Evolutionary conservation across 1,140 invertebrate genomes (phyloP).

Genomic region (Brachionus paranguensis): DNA sequence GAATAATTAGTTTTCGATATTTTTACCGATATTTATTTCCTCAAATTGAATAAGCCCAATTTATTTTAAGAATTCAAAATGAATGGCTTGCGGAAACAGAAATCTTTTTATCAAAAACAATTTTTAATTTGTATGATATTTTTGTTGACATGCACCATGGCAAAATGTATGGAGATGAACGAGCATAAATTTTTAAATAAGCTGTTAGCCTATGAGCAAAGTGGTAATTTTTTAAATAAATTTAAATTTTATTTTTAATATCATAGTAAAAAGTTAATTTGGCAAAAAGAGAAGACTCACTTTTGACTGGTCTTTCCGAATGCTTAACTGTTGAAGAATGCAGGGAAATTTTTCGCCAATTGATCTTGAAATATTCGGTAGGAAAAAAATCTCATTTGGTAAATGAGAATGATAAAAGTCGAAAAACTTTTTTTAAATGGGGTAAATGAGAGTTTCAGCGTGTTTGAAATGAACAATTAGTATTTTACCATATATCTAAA

Average conservation of each 20-base stretch:
- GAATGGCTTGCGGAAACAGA: neutral
- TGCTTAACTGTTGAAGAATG: constrained; percentile 21
- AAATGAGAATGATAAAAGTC: neutral
- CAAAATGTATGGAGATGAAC: constrained; percentile 3
- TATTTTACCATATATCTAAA: neutral
- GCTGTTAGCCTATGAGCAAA: neutral
- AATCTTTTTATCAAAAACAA: neutral
- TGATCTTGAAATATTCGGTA: neutral
- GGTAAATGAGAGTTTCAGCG: neutral
- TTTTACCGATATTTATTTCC: neutral
- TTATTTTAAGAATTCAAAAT: neutral
- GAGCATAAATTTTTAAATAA: neutral
- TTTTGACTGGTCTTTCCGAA: neutral
- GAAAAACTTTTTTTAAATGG: constrained; percentile 2
- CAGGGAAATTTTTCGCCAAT: neutral
- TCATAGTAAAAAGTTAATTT: neutral
- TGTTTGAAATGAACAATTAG: no score
- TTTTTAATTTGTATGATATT: neutral
- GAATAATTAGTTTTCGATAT: neutral
- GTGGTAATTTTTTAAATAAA: neutral
- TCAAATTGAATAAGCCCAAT: neutral
- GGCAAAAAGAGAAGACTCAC: neutral
- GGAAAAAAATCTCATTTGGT: neutral
- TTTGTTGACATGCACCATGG: neutral
- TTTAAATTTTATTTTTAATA: neutral